Evolutionary conservation across 2,797 vertebrate genomes (phyloP).

Genomic region (Bradypus variegatus): DNA sequence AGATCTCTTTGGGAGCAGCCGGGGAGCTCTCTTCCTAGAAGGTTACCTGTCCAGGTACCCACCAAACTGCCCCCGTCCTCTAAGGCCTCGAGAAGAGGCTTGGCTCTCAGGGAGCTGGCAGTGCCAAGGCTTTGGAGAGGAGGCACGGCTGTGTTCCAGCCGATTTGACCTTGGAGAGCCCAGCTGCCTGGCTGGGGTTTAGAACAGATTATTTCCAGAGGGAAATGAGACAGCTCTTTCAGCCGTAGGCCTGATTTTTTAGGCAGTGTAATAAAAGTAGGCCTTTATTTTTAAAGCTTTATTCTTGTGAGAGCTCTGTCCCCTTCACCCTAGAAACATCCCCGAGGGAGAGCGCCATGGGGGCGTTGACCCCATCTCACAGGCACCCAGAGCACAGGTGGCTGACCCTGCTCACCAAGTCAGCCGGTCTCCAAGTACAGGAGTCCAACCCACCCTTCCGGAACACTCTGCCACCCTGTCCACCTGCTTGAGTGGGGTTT

Average conservation of each 20-base stretch:
- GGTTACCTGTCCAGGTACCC: background rate
- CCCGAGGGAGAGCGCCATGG: background rate
- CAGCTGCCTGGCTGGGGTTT: background rate
- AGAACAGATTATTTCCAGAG: slow-evolving; percentile 20
- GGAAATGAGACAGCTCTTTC: background rate
- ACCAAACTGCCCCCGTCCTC: background rate
- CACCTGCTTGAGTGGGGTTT: background rate
- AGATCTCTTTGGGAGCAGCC: background rate
- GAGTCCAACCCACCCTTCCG: background rate
- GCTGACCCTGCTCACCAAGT: background rate
- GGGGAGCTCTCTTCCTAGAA: background rate
- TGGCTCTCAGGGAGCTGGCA: background rate
- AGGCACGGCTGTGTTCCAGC: slow-evolving; percentile 4
- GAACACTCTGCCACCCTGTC: background rate
- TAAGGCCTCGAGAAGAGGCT: background rate
- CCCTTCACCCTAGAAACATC: background rate
- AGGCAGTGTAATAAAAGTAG: background rate
- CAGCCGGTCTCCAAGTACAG: background rate
- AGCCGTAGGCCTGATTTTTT: background rate
- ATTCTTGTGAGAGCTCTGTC: background rate
- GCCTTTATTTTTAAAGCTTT: background rate
- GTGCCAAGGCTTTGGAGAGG: slow-evolving; percentile 6
- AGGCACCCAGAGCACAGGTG: background rate
- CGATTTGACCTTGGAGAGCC: slow-evolving; percentile 33
- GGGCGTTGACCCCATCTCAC: too few relatives aligned